Conservation (phyloP, 2,888 invertebrate genomes). For the Caenorhabditis sp. region DNA sequence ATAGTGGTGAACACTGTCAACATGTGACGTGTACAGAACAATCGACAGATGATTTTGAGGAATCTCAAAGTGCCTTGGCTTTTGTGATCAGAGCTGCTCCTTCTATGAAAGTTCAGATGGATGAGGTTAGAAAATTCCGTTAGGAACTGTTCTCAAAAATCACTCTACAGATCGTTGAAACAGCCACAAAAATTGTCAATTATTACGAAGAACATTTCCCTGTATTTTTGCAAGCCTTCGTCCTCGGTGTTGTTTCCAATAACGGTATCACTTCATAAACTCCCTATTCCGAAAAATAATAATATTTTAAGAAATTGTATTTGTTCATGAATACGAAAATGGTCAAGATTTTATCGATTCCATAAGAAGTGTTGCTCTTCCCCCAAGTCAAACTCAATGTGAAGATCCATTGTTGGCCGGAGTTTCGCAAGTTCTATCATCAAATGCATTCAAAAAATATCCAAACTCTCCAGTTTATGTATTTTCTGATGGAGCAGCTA, state of each 20-base stretch:
- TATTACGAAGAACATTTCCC: conserved; percentile 32
- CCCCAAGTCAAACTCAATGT: conserved; percentile 49
- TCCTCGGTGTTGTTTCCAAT: conserved; percentile 47
- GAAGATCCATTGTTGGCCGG: conserved; percentile 46
- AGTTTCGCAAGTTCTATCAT: conserved; percentile 26
- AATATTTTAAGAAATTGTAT: conserved; percentile 26
- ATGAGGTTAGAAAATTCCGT: conserved; percentile 13
- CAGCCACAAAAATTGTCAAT: conserved; percentile 30
- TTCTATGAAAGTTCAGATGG: conserved; percentile 41
- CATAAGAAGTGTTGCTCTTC: conserved; percentile 28
- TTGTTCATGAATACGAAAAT: conserved; percentile 27
- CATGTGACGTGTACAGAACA: conserved; percentile 35
- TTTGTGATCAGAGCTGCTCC: conserved; percentile 52
- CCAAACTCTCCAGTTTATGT: conserved; percentile 55
- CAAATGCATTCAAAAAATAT: conserved; percentile 38
- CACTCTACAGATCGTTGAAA: conserved; percentile 24
- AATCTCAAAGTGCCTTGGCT: conserved; percentile 43
- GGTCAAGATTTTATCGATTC: conserved; percentile 26
- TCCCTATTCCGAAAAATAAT: neutral
- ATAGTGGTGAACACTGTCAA: conserved; percentile 46
- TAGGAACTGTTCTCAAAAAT: neutral
- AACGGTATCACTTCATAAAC: conserved; percentile 24
- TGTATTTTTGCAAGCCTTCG: conserved; percentile 40
- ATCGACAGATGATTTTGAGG: conserved; percentile 40
- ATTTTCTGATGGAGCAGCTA: conserved; percentile 52